Percentiles rank a stretch among this genome's conserved stretches.
Conservation (phyloP, 2,113 vertebrate species). For the Dolichotis patagonum region DNA sequence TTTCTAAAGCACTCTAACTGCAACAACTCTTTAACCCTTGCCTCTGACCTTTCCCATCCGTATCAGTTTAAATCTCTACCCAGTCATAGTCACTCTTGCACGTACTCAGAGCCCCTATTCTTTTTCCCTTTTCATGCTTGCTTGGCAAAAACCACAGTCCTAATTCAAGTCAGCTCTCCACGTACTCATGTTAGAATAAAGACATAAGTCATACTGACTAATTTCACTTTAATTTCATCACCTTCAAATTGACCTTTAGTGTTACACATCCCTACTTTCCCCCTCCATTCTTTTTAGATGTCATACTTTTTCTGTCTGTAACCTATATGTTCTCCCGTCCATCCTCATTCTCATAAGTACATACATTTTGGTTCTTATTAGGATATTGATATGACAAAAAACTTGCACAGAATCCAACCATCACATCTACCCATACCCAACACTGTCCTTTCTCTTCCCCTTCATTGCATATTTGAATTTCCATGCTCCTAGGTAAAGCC, state of each 20-base stretch:
- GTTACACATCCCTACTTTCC: not conserved
- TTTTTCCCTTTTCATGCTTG: not conserved
- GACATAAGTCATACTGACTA: not conserved
- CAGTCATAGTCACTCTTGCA: not conserved
- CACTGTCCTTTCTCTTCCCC: not conserved
- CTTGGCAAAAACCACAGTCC: not conserved
- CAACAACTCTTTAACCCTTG: not conserved
- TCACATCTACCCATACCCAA: not conserved
- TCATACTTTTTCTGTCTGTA: not conserved
- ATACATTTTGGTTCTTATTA: not conserved
- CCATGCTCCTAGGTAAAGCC: not conserved
- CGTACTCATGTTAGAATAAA: not conserved
- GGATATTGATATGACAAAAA: constrained; percentile 1
- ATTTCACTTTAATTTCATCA: constrained; percentile 38
- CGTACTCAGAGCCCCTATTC: not conserved
- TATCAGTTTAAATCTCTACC: not conserved
- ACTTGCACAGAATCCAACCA: not conserved
- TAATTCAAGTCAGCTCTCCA: not conserved
- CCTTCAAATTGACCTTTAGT: not conserved
- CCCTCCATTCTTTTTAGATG: not conserved
- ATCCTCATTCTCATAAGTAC: not conserved
- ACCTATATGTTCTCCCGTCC: not conserved
- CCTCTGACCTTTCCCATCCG: not conserved
- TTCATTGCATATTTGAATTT: not conserved
- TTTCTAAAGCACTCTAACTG: not conserved